These are phyloP conservation scores for Baronia brevicornis DNA, from an alignment of 2,888 invertebrate genomes.

Conservation along the genomic window DNA sequence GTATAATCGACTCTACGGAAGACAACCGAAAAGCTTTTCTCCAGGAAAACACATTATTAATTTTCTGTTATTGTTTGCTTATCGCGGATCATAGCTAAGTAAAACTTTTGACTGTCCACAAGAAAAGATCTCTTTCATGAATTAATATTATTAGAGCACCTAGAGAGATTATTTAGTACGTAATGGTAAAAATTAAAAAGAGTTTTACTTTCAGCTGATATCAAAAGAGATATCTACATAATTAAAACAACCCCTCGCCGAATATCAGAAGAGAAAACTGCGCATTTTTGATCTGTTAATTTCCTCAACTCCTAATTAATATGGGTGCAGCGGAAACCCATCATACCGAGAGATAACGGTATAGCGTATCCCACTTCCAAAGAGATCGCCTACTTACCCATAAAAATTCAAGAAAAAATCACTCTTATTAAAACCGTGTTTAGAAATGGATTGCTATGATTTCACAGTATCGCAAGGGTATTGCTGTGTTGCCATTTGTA, in stretches of 20 bases:
- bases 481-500: neutral
- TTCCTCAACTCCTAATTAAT: conserved; percentile 20
- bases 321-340: conserved; percentile 17
- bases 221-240: no score
- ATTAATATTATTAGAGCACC: no score
- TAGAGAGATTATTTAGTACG: no score
- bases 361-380: conserved; percentile 7
- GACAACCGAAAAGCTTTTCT: no score
- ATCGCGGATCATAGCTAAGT: no score
- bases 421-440: neutral
- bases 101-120: no score
- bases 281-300: conserved; percentile 18
- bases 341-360: conserved; percentile 17
- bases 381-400: neutral
- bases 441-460: neutral
- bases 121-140: no score
- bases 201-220: no score
- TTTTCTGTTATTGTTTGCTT: no score
- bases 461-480: neutral
- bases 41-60: no score
- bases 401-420: neutral
- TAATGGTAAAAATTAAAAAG: no score
- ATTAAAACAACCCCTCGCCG: conserved; percentile 7
- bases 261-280: conserved; percentile 3
- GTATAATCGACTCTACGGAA: no score